Evolutionary conservation across 2,888 invertebrate genomes (phyloP).

Genomic region (Amorpha juglandis): DNA sequence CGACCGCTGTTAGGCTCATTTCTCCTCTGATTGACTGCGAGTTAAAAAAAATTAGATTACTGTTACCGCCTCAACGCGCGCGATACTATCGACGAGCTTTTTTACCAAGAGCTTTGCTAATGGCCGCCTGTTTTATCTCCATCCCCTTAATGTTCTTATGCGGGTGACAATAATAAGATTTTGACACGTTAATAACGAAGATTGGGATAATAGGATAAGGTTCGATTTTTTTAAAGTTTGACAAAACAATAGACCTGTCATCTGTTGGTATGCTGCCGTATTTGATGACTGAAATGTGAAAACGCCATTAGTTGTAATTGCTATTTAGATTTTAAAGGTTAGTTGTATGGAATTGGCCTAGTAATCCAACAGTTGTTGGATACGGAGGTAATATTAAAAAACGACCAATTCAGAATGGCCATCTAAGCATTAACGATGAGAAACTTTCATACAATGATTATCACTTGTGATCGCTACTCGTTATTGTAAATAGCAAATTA

Average conservation of each 20-base stretch:
- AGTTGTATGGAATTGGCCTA: too few relatives aligned
- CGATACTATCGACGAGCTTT: constrained; percentile 77
- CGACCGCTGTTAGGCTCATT: constrained; percentile 73
- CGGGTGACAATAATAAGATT: constrained; percentile 81
- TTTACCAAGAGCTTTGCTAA: constrained; percentile 70
- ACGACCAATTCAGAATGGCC: too few relatives aligned
- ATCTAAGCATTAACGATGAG: too few relatives aligned
- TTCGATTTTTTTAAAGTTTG: not conserved
- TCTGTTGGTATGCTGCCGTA: not conserved
- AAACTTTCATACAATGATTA: too few relatives aligned
- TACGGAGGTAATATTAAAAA: too few relatives aligned
- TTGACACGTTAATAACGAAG: constrained; percentile 77
- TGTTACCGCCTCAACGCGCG: constrained; percentile 76
- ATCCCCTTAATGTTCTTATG: constrained; percentile 79
- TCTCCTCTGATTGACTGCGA: constrained; percentile 77
- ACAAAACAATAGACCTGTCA: not conserved
- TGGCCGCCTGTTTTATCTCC: constrained; percentile 83
- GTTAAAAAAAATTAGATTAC: constrained; percentile 80
- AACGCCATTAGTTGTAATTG: too few relatives aligned
- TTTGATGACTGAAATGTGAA: not conserved
- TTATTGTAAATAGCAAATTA: too few relatives aligned
- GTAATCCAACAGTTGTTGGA: too few relatives aligned
- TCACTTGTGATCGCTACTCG: too few relatives aligned
- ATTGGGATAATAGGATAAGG: constrained; percentile 19
- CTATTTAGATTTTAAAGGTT: too few relatives aligned